phyloP scores from a whole-genome alignment of 2,888 invertebrate species.

The Buathra laborator region DNA sequence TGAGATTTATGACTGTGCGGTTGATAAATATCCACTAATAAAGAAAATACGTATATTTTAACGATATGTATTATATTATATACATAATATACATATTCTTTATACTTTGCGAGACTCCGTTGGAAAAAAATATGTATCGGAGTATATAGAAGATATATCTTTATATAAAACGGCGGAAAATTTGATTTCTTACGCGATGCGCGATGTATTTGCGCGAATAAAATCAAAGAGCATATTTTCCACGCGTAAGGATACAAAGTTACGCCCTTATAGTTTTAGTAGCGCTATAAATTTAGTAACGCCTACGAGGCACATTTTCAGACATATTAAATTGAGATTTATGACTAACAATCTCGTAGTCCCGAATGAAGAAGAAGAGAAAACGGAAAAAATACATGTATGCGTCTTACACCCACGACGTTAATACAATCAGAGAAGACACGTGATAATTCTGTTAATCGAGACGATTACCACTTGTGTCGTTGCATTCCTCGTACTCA shows the following conservation, averaged over 20 bases:
- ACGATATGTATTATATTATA: no score
- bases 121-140: no score
- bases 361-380: background rate
- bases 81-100: no score
- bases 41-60: no score
- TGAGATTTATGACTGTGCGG: no score
- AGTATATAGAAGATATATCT: no score
- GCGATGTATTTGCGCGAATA: no score
- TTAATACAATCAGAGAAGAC: constrained; percentile 42
- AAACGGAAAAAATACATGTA: background rate
- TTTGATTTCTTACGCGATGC: no score
- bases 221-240: no score
- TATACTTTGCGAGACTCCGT: no score
- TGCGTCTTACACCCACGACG: constrained; percentile 7
- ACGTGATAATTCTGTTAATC: constrained; percentile 66
- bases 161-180: no score
- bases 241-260: background rate
- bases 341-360: background rate
- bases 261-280: background rate
- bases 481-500: constrained; percentile 43
- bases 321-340: background rate
- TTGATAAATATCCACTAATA: no score
- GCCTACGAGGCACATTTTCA: background rate
- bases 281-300: background rate
- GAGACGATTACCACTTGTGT: constrained; percentile 59